Percentiles rank a stretch among this genome's conserved stretches.
Evolutionary conservation across 2,797 vertebrate genomes (phyloP).

Genomic region (Linurgus olivaceus): DNA sequence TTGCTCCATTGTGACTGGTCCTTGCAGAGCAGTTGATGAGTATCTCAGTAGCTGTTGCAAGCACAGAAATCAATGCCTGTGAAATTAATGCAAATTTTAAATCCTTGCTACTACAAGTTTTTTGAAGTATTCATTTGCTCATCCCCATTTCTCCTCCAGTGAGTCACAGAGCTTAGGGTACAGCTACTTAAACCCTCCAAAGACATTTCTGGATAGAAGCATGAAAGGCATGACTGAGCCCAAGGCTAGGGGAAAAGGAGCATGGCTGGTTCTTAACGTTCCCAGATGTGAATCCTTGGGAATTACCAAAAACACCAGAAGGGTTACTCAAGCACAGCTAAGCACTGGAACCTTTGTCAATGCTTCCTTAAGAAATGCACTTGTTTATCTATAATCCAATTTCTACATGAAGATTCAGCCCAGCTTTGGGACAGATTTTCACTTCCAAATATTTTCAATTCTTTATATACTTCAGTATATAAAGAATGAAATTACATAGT

Average conservation of each 20-base stretch:
- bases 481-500: not conserved
- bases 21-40: not conserved
- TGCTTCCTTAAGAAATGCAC: not conserved
- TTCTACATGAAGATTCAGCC: not conserved
- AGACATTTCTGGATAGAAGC: not conserved
- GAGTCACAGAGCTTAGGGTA: not conserved
- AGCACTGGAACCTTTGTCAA: not conserved
- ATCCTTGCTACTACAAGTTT: not conserved
- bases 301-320: not conserved
- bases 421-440: not conserved
- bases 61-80: not conserved
- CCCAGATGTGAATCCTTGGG: not conserved
- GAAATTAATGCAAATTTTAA: not conserved
- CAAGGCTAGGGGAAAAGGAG: not conserved
- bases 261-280: not conserved
- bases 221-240: not conserved
- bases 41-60: not conserved
- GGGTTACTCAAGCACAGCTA: not conserved
- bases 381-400: not conserved
- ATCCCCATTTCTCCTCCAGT: not conserved
- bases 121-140: not conserved
- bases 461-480: not conserved
- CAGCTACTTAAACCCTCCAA: not conserved
- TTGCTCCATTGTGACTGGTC: not conserved
- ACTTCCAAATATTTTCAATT: not conserved